These are phyloP conservation scores for Platycheirus rosarum DNA, from an alignment of 2,888 invertebrate species.

Conservation along the genomic window DNA sequence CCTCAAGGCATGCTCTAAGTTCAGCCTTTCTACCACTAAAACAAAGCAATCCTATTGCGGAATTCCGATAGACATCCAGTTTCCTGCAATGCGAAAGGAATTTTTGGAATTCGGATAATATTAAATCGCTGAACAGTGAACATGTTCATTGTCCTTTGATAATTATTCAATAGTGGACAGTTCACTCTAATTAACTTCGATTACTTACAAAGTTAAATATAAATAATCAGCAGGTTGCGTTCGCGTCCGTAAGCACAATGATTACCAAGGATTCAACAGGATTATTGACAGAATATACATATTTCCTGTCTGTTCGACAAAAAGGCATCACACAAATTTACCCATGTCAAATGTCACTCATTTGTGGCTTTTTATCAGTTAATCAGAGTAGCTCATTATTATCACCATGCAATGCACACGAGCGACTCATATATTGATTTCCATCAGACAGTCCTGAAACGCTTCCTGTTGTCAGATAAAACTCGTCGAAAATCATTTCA, in stretches of 20 bases:
- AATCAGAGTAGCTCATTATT: constrained; percentile 48
- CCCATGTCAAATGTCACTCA: constrained; percentile 73
- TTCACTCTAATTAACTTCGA: constrained; percentile 47
- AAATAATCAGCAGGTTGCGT: constrained; percentile 41
- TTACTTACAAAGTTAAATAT: constrained; percentile 32
- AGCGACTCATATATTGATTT: too few relatives aligned
- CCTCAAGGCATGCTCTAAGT: neutral
- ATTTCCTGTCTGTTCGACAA: constrained; percentile 24
- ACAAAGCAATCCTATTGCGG: too few relatives aligned
- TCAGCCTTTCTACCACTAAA: neutral
- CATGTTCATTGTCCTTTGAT: neutral
- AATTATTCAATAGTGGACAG: constrained; percentile 46
- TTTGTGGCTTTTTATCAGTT: constrained; percentile 71
- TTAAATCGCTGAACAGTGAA: constrained; percentile 38
- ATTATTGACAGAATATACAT: constrained; percentile 65
- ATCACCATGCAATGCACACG: constrained; percentile 25
- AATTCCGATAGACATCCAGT: too few relatives aligned
- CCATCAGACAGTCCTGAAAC: constrained; percentile 42
- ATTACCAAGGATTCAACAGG: constrained; percentile 63
- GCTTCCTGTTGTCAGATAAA: constrained; percentile 62
- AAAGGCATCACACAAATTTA: constrained; percentile 61
- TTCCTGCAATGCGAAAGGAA: too few relatives aligned
- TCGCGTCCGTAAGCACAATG: constrained; percentile 9
- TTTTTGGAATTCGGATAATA: too few relatives aligned
- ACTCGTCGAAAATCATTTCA: constrained; percentile 62